Percentiles rank a stretch among this genome's conserved stretches.
These are phyloP conservation scores for Laupala kohalensis DNA, from an alignment of 1,140 invertebrate genomes.

Conservation along the genomic window DNA sequence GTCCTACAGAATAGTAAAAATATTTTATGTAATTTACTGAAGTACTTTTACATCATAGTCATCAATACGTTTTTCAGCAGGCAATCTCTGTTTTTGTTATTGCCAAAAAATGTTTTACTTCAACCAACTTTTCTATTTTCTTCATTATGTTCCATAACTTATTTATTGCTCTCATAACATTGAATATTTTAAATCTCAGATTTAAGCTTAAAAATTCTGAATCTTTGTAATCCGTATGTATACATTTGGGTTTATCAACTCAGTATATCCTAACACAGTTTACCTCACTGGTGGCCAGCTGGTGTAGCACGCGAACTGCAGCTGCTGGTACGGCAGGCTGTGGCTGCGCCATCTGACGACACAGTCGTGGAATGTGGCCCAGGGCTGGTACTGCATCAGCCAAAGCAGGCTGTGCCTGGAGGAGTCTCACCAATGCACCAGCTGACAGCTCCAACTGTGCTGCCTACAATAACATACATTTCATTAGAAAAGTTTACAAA, in stretches of 20 bases:
- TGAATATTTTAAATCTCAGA: no score
- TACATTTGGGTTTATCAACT: background rate
- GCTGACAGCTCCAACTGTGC: constrained; percentile 74
- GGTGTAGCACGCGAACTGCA: constrained; percentile 73
- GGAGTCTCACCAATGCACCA: constrained; percentile 65
- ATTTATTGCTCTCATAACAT: no score
- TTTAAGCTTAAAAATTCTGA: background rate
- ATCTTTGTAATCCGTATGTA: background rate
- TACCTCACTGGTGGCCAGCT: constrained; percentile 72
- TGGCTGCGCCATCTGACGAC: constrained; percentile 53
- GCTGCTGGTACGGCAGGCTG: constrained; percentile 53
- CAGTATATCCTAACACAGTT: constrained; percentile 17
- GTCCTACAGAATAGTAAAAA: no score
- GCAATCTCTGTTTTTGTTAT: no score
- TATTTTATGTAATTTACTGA: no score
- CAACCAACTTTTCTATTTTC: no score
- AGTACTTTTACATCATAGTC: no score
- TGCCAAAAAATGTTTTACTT: no score
- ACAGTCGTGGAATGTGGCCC: constrained; percentile 85
- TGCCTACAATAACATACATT: no score
- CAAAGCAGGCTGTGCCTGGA: constrained; percentile 74
- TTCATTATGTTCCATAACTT: no score
- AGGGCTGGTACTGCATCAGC: constrained; percentile 83
- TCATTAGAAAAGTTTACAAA: no score
- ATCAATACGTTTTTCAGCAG: no score